A percentile compares a stretch with the other conserved stretches of the same genome.
Conservation (phyloP, 2,888 invertebrate species). For the Phlogophora meticulosa region DNA sequence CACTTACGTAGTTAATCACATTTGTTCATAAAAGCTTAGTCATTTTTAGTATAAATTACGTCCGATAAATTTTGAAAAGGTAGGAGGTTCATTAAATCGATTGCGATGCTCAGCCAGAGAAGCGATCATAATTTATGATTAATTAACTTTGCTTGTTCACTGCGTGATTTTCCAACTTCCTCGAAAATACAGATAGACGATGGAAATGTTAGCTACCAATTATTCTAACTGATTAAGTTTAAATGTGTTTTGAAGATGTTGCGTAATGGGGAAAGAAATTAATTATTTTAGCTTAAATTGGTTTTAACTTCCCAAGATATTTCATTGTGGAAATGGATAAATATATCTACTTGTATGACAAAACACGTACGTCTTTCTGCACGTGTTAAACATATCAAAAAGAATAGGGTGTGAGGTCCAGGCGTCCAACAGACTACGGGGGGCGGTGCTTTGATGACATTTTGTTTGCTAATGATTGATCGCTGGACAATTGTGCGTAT, state of each 20-base stretch:
- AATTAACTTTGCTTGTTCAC: slow-evolving; percentile 73
- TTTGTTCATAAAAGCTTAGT: slow-evolving; percentile 64
- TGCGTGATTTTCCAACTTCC: slow-evolving; percentile 64
- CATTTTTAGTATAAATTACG: slow-evolving; percentile 70
- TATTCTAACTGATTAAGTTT: slow-evolving; percentile 51
- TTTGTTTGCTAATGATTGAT: slow-evolving; percentile 73
- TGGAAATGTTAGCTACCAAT: slow-evolving; percentile 48
- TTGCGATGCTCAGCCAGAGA: slow-evolving; percentile 72
- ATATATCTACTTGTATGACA: slow-evolving; percentile 3
- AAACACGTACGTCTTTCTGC: slow-evolving; percentile 2
- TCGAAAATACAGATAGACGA: slow-evolving; percentile 47
- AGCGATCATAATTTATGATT: slow-evolving; percentile 77
- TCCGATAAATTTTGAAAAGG: slow-evolving; percentile 71
- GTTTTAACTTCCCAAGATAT: slow-evolving; percentile 10
- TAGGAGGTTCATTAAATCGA: slow-evolving; percentile 76
- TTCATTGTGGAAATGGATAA: slow-evolving; percentile 18
- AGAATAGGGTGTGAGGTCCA: slow-evolving; percentile 33
- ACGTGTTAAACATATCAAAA: slow-evolving; percentile 33
- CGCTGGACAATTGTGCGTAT: slow-evolving; percentile 59
- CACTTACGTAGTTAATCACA: slow-evolving; percentile 29
- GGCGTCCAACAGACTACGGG: slow-evolving; percentile 3
- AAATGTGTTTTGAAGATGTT: slow-evolving; percentile 36
- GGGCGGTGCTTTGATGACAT: slow-evolving; percentile 63
- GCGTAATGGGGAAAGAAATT: slow-evolving; percentile 27
- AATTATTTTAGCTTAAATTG: slow-evolving; percentile 8